A percentile compares a stretch with the other conserved stretches of the same genome.
phyloP scores from a whole-genome alignment of 2,888 invertebrate species.

The Dasysyrphus albostriatus region DNA sequence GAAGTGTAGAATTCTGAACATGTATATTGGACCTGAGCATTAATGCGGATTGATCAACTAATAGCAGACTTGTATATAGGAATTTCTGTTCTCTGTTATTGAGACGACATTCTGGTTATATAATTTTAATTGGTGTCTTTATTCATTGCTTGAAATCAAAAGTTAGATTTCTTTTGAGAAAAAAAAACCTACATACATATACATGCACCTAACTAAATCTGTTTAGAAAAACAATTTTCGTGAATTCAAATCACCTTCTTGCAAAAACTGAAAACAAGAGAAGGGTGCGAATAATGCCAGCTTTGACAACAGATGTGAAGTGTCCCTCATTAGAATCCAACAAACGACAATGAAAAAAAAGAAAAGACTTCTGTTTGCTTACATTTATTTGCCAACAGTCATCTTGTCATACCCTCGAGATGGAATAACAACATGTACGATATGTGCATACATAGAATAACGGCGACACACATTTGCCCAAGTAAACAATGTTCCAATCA shows the following conservation, averaged over 20 bases:
- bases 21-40: too few relatives aligned
- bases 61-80: too few relatives aligned
- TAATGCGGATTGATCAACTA: too few relatives aligned
- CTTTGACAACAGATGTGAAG: conserved; percentile 71
- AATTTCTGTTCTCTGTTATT: too few relatives aligned
- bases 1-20: too few relatives aligned
- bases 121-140: too few relatives aligned
- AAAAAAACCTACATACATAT: too few relatives aligned
- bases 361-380: not conserved
- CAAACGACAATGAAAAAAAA: conserved; percentile 32
- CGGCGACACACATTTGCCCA: conserved; percentile 53
- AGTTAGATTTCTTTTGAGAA: too few relatives aligned
- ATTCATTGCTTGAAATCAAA: too few relatives aligned
- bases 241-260: conserved; percentile 15
- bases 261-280: conserved; percentile 1
- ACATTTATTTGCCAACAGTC: conserved; percentile 57
- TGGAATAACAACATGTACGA: conserved; percentile 27
- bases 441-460: conserved; percentile 20
- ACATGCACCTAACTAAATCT: too few relatives aligned
- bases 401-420: conserved; percentile 50
- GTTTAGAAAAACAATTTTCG: conserved; percentile 25
- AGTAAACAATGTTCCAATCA: conserved; percentile 68
- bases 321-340: conserved; percentile 65
- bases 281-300: conserved; percentile 56
- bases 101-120: too few relatives aligned